Evolutionary conservation across 2,113 vertebrate genomes (phyloP).

Genomic region (Malurus melanocephalus): DNA sequence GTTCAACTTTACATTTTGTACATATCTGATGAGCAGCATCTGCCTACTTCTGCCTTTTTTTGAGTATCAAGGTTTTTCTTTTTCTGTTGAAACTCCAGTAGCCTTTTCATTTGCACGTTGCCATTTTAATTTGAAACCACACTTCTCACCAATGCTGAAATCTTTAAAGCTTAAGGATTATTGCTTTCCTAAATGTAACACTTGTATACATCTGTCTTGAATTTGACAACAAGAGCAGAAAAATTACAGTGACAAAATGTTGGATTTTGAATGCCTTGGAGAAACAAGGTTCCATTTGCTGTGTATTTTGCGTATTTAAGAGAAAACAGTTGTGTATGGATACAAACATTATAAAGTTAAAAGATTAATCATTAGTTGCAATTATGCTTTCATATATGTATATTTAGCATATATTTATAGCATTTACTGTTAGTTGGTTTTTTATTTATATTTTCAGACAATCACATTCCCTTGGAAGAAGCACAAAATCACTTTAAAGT

Average conservation of each 20-base stretch:
- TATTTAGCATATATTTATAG: not conserved
- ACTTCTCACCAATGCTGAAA: not conserved
- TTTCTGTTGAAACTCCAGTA: not conserved
- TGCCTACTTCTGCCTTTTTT: not conserved
- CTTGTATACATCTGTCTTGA: not conserved
- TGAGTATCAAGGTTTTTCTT: not conserved
- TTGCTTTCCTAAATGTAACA: not conserved
- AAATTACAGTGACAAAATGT: not conserved
- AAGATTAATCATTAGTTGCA: not conserved
- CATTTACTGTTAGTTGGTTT: not conserved
- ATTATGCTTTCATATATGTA: not conserved
- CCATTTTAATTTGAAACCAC: not conserved
- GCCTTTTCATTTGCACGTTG: not conserved
- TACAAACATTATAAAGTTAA: not conserved
- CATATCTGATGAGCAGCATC: not conserved
- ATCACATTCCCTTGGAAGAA: slow-evolving; percentile 51
- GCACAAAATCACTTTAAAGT: slow-evolving; percentile 75
- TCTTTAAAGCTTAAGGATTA: not conserved
- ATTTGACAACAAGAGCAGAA: not conserved
- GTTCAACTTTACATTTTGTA: not conserved
- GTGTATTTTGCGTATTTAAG: not conserved
- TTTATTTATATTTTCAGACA: slow-evolving; percentile 46
- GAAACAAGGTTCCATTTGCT: not conserved
- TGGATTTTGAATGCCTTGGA: not conserved
- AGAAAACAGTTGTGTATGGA: not conserved